Percentiles rank a stretch among this genome's conserved stretches.
Evolutionary conservation across 2,797 vertebrate genomes (phyloP).

Genomic region (Enteromius paludinosus): DNA sequence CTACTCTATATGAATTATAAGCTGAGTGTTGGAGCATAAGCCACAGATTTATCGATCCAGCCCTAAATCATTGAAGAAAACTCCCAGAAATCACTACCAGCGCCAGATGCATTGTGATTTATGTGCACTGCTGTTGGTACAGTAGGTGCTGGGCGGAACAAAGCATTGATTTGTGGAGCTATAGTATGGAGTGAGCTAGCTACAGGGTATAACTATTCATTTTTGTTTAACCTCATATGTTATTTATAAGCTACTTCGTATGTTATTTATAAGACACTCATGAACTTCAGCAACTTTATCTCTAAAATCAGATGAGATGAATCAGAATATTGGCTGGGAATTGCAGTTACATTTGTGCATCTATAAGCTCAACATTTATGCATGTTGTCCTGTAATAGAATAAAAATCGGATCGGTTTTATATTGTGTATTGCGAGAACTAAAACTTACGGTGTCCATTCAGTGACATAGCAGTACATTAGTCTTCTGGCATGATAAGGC

Average conservation of each 20-base stretch:
- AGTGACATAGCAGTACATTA: slow-evolving; percentile 94
- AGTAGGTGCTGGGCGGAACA: neutral
- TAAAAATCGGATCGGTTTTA: neutral
- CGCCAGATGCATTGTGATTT: slow-evolving; percentile 12
- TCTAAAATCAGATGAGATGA: neutral
- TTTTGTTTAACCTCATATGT: neutral
- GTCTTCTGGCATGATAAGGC: slow-evolving; percentile 91
- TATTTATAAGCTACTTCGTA: neutral
- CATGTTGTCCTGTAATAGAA: neutral
- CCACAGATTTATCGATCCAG: slow-evolving; percentile 24
- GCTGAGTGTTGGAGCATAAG: neutral
- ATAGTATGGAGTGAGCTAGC: neutral
- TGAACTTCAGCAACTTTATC: neutral
- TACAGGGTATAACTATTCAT: neutral
- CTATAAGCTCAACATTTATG: neutral
- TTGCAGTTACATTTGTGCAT: neutral
- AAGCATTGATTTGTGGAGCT: slow-evolving; percentile 12
- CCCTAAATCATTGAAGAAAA: slow-evolving; percentile 28
- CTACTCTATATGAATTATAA: slow-evolving; percentile 25
- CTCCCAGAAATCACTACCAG: slow-evolving; percentile 8
- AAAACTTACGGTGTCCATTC: slow-evolving; percentile 91
- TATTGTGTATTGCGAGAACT: neutral
- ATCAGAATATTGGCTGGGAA: neutral
- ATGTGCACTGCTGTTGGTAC: slow-evolving; percentile 1
- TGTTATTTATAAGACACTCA: neutral